phyloP scores from a whole-genome alignment of 2,888 invertebrate genomes.

The Escarpia spicata region DNA sequence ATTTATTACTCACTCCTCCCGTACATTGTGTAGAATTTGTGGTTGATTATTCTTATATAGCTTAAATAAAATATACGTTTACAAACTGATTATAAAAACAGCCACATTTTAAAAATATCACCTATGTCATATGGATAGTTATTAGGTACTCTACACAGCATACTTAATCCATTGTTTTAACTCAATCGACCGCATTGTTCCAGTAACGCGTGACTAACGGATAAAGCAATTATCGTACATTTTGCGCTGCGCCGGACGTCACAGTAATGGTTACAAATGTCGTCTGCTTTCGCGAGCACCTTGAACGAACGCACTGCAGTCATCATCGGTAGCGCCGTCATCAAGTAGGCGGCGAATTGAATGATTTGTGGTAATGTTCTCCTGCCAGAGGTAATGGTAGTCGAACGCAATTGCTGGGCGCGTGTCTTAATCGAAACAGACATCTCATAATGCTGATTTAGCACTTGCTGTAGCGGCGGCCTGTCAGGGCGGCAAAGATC shows the following conservation, averaged over 20 bases:
- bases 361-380: not conserved
- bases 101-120: too few species aligned
- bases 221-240: not conserved
- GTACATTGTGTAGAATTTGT: too few species aligned
- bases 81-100: too few species aligned
- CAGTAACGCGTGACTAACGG: not conserved
- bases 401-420: not conserved
- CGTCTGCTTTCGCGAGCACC: slow-evolving; percentile 11
- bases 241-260: not conserved
- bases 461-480: not conserved
- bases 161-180: not conserved
- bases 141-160: not conserved
- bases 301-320: not conserved
- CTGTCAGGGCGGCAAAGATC: not conserved
- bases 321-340: not conserved
- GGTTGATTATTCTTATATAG: too few species aligned
- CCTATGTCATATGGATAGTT: not conserved
- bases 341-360: not conserved
- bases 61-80: too few species aligned
- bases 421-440: slow-evolving; percentile 3
- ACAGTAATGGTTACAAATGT: not conserved
- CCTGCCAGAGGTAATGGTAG: not conserved
- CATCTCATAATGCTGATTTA: slow-evolving; percentile 10
- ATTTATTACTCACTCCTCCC: too few species aligned
- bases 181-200: not conserved